These are phyloP conservation scores for Acipenser ruthenus DNA, from an alignment of 2,797 vertebrate species.

Conservation along the genomic window DNA sequence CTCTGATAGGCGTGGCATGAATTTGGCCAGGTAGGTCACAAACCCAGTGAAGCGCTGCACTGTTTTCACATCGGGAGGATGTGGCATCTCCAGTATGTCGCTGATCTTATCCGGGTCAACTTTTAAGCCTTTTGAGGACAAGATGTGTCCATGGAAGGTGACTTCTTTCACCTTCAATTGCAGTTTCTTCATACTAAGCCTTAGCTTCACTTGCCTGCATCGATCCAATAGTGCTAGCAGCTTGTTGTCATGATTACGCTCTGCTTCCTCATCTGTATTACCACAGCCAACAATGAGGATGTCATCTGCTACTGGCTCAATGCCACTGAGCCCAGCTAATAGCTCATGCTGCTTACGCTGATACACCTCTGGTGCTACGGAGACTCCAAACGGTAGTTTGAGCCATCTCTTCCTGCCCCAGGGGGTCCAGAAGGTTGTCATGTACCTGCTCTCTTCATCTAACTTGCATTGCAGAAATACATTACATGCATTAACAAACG, in stretches of 20 bases:
- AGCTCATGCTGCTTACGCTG: too few relatives aligned
- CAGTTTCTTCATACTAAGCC: constrained; percentile 19
- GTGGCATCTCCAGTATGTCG: constrained; percentile 11
- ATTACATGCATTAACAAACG: too few relatives aligned
- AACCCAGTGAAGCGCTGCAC: not conserved
- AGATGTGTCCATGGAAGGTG: constrained; percentile 17
- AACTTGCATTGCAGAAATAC: too few relatives aligned
- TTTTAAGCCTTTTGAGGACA: constrained; percentile 7
- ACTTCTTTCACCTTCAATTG: constrained; percentile 23
- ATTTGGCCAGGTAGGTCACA: not conserved
- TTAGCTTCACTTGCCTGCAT: constrained; percentile 16
- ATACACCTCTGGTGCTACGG: too few relatives aligned
- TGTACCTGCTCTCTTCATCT: too few relatives aligned
- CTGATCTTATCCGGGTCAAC: constrained; percentile 7
- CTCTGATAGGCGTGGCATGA: constrained; percentile 8
- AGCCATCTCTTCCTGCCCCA: too few relatives aligned
- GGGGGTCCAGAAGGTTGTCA: too few relatives aligned
- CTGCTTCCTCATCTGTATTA: too few relatives aligned
- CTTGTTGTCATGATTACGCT: not conserved
- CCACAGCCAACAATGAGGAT: too few relatives aligned
- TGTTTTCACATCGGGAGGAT: not conserved
- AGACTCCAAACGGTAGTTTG: too few relatives aligned
- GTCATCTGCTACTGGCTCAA: too few relatives aligned
- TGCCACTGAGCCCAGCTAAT: too few relatives aligned
- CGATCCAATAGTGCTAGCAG: not conserved